A percentile compares a stretch with the other conserved stretches of the same genome.
These are phyloP conservation scores for Tolmerus cingulatus DNA, from an alignment of 2,888 invertebrate species.

Conservation along the genomic window DNA sequence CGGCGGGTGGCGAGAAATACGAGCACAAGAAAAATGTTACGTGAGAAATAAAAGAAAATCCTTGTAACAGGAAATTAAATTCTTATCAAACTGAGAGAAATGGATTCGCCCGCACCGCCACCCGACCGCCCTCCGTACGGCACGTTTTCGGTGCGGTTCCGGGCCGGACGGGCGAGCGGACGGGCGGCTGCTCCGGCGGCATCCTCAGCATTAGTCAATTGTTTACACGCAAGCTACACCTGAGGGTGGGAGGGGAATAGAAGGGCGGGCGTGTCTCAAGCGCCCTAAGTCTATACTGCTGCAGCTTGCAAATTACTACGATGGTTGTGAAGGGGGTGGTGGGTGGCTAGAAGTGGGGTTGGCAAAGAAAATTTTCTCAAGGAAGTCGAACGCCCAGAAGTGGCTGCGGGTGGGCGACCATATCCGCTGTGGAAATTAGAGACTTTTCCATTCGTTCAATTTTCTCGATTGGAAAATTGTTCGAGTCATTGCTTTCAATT, in stretches of 20 bases:
- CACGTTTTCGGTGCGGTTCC: conserved; percentile 14
- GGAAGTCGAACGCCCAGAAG: conserved; percentile 1
- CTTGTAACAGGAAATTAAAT: conserved; percentile 50
- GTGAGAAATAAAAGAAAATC: conserved; percentile 46
- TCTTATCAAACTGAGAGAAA: conserved; percentile 49
- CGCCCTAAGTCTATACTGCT: background rate
- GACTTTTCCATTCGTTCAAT: conserved; percentile 37
- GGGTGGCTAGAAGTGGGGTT: too few species aligned
- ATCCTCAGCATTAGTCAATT: conserved; percentile 41
- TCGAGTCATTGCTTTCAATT: conserved; percentile 38
- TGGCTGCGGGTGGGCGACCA: conserved; percentile 1
- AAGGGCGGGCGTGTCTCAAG: background rate
- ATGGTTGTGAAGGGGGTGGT: background rate
- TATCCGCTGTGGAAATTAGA: conserved; percentile 35
- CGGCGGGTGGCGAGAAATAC: conserved; percentile 1
- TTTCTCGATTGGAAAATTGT: conserved; percentile 39
- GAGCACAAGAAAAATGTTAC: conserved; percentile 21
- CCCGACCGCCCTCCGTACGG: background rate
- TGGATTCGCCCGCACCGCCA: conserved; percentile 17
- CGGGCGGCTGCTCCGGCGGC: background rate
- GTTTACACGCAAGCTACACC: conserved; percentile 44
- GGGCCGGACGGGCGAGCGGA: background rate
- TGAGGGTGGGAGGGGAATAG: background rate
- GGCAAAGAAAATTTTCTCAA: background rate
- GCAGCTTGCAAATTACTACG: conserved; percentile 8